Evolutionary conservation across 92 coral and sea anemone species (phyloP), one percentile per base, ranked within the genome.

Genomic region (Porites rus): DNA sequence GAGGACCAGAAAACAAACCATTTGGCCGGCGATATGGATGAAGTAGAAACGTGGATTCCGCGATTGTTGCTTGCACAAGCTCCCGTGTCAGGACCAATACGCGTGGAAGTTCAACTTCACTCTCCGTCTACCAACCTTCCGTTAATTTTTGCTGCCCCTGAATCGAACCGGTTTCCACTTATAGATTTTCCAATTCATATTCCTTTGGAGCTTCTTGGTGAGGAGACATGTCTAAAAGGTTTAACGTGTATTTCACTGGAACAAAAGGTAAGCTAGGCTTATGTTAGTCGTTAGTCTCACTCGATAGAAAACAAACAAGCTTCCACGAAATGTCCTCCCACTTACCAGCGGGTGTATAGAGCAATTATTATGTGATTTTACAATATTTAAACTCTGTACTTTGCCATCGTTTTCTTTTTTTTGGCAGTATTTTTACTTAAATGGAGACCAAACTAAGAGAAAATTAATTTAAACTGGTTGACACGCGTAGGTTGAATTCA

Each of bases 171-270:
- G 53, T 95, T 97, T 87, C 93, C 98, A 6, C 91, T 97, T 59
- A 87, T 97, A 69, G 99, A 95, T 65, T 97, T 97, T 72, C 99
- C 99, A 5, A 94, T 97, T 12, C 99, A 97, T 82, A 96, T 97
- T 69, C 99, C 99, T 7, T 83, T 97, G 82, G 98, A 97, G 80
- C 86, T 97, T 60, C 97, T 97, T 25, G 99, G 99, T 8, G 99
- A 95, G 10, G 99, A 97, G 74, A 95, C 97, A 10, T 95, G 98
- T 87, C 86, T 97, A 51, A 97, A 97, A 77, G 99, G 95, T 50
- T 84, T 97, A 46, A 97, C 98, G 6, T 97, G 99, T 58, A 97
- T 97, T 86, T 89, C 93, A 18, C 84, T 97, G 67, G 99, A 97
- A 62, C 99, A 97, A 77, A 97, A 97, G 99, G 99, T 97, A 83